Conservation (phyloP, 2,888 invertebrate genomes). For the Cistogaster globosa region DNA sequence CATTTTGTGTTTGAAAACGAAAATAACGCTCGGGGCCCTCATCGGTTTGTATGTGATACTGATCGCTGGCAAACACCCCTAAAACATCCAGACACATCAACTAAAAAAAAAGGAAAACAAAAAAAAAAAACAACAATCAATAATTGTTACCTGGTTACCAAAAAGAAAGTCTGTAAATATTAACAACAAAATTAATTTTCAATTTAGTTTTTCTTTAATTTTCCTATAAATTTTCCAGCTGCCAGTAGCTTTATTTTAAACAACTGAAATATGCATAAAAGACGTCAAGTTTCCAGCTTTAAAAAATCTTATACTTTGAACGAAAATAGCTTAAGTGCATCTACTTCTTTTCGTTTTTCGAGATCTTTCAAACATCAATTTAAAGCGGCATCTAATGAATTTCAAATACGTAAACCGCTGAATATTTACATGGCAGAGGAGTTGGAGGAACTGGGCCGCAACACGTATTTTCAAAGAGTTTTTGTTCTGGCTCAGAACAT, state of each 20-base stretch:
- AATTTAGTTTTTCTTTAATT: background rate
- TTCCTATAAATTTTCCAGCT: background rate
- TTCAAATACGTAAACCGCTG: constrained; percentile 76
- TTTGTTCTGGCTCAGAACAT: constrained; percentile 76
- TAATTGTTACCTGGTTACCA: constrained; percentile 32
- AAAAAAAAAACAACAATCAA: constrained; percentile 35
- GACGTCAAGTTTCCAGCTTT: too few species aligned
- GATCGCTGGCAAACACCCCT: constrained; percentile 80
- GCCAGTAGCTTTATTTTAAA: background rate
- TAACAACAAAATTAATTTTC: constrained; percentile 13
- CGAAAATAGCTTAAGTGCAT: too few species aligned
- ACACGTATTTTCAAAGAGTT: constrained; percentile 78
- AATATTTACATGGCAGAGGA: constrained; percentile 76
- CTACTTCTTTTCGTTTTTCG: background rate
- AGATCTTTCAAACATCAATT: background rate
- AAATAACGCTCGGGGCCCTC: constrained; percentile 96
- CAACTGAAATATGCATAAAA: background rate
- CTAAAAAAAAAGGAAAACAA: constrained; percentile 71
- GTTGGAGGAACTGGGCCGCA: constrained; percentile 72
- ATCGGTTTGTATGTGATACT: constrained; percentile 96
- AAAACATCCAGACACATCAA: constrained; percentile 64
- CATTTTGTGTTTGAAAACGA: constrained; percentile 93
- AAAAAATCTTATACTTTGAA: too few species aligned
- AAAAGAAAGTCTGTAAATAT: constrained; percentile 34
- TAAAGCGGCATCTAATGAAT: constrained; percentile 37